Base-by-base conservation (phyloP, 2,797 vertebrate species). In the Sebastes hopkinsi region DNA sequence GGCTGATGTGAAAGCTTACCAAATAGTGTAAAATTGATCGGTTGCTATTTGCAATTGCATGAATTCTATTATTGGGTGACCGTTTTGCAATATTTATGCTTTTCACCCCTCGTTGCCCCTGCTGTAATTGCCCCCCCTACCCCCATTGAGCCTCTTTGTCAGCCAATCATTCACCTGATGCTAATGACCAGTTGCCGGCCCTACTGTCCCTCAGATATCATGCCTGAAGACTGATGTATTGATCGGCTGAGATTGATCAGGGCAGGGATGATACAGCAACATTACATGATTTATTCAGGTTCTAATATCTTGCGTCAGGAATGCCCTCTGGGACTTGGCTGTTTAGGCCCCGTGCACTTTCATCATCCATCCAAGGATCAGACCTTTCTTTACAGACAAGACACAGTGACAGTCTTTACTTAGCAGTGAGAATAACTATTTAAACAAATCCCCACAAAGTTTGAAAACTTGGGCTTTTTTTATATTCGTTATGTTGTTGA, bases 241-340 rank as follows among this genome's bases (percentile, higher is more conserved):
- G 95, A 96, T 96, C 85, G 30, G 56, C 46, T 3, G 16, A 87
- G 92, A 96, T 95, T 94, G 94, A 96, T 96, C 92, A 88, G 89
- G 82, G 77, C 84, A 87, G 81, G 85, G 94, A 95, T 94, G 95
- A 96, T 95, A 88, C 94, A 92, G 94, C 95, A 95, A 90, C 91
- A 91, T 95, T 80, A 80, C 86, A 89, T 94, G 94, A 96, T 95
- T 95, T 94, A 96, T 95, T 95, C 91, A 89, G 84, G 69, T 72
- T 79, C 81, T 96, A 95, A 96, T 95, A 92, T 89, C 74, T 84
- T 61, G 78, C 75, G 92, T 93, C 93, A 91, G 91, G 86, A 59
- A 65, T 66, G 67, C 80, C 87, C 84, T 79, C 60, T 32, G 87
- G 82, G 92, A 88, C 75, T 38, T 34, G 52, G 74, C 85, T 88